phyloP scores from a whole-genome alignment of 2,888 invertebrate genomes.

The Phrixothrix hirtus region DNA sequence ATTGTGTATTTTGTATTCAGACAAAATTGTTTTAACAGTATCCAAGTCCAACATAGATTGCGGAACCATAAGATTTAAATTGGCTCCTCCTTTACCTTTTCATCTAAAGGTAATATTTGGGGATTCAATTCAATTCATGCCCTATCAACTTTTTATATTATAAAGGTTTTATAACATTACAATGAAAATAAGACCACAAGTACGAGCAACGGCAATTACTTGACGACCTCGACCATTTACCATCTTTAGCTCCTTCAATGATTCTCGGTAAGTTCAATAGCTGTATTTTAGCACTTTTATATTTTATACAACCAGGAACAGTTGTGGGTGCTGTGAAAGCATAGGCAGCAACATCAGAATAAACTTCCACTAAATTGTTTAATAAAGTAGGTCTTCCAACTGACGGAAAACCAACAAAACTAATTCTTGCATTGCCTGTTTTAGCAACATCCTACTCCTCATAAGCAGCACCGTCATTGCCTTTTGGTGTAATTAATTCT shows the following conservation, averaged over 20 bases:
- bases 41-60: conserved; percentile 93
- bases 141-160: conserved; percentile 95
- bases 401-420: conserved; percentile 97
- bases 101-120: conserved; percentile 94
- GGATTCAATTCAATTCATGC: conserved; percentile 97
- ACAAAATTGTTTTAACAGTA: conserved; percentile 91
- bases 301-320: conserved; percentile 98
- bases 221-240: conserved; percentile 98
- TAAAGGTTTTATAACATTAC: conserved; percentile 95
- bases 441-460: conserved; percentile 99
- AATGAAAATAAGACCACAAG: conserved; percentile 96
- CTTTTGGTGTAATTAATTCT: conserved; percentile 97
- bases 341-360: conserved; percentile 98
- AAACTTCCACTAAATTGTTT: conserved; percentile 97
- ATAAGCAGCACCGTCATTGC: conserved; percentile 92
- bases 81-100: conserved; percentile 98
- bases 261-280: conserved; percentile 98
- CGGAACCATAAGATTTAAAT: no score
- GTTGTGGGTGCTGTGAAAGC: conserved; percentile 99
- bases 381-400: conserved; percentile 98
- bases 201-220: conserved; percentile 98
- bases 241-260: conserved; percentile 99
- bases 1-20: conserved; percentile 98
- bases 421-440: conserved; percentile 98
- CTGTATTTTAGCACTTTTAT: conserved; percentile 99